These are phyloP conservation scores for Ptycholaimellus sp. DNA, from an alignment of 2,888 invertebrate species.

Conservation along the genomic window DNA sequence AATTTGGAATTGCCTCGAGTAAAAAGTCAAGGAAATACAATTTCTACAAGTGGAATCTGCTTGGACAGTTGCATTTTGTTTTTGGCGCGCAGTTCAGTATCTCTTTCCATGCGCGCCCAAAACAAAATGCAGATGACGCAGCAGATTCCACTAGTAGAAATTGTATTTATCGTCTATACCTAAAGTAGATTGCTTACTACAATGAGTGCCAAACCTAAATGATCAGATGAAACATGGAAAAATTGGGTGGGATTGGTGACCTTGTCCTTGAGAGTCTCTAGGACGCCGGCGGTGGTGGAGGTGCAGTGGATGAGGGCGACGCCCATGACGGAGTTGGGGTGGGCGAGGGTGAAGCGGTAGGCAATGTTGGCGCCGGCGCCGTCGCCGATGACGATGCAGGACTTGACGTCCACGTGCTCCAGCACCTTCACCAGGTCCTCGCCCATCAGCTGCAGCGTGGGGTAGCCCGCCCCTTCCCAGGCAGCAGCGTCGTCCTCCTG, in stretches of 20 bases:
- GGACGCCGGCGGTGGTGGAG: conserved; percentile 55
- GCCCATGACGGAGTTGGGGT: conserved; percentile 51
- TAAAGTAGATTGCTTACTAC: no score
- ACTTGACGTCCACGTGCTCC: conserved; percentile 52
- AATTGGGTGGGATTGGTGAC: conserved; percentile 31
- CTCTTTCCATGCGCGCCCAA: background rate
- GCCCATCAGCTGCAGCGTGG: conserved; percentile 52
- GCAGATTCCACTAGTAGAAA: background rate
- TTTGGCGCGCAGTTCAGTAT: background rate
- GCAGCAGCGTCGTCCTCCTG: conserved; percentile 58
- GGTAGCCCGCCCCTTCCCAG: conserved; percentile 52
- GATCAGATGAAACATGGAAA: no score
- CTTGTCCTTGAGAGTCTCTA: conserved; percentile 60
- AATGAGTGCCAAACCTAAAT: no score
- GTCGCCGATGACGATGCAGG: conserved; percentile 59
- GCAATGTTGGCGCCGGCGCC: conserved; percentile 66
- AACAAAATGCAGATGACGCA: background rate
- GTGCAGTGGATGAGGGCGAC: conserved; percentile 64
- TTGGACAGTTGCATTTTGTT: background rate
- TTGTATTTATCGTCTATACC: no score
- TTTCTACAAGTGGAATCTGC: background rate
- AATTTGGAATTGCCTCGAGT: no score
- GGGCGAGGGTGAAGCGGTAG: conserved; percentile 55
- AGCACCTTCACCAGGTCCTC: conserved; percentile 55
- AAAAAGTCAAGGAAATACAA: no score